Evolutionary conservation across 2,888 invertebrate species (phyloP).

Genomic region (Selenia dentaria): DNA sequence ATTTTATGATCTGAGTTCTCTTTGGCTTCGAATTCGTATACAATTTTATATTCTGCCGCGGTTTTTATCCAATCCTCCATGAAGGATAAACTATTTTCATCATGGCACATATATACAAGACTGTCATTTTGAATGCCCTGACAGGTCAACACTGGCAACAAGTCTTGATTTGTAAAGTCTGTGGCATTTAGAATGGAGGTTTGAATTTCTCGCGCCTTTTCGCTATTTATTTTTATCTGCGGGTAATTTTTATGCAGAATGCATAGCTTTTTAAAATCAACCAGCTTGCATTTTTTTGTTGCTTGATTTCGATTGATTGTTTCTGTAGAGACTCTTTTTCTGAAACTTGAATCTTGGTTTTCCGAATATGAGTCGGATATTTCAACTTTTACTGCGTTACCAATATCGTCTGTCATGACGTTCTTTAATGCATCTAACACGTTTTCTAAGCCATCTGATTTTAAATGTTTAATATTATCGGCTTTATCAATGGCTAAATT

Average conservation of each 20-base stretch:
- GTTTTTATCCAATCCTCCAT: slow-evolving; percentile 8
- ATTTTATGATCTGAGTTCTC: slow-evolving; percentile 31
- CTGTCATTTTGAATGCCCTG: slow-evolving; percentile 54
- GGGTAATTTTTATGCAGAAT: slow-evolving; percentile 37
- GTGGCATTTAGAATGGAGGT: slow-evolving; percentile 40
- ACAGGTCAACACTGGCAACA: slow-evolving; percentile 57
- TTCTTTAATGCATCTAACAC: neutral
- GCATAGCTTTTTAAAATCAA: slow-evolving; percentile 21
- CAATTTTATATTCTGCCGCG: slow-evolving; percentile 3
- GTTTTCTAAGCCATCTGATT: neutral
- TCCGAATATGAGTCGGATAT: neutral
- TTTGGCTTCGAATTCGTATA: neutral
- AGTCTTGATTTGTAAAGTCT: slow-evolving; percentile 22
- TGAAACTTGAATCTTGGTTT: neutral
- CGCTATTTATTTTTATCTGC: slow-evolving; percentile 22
- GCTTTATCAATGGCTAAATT: neutral
- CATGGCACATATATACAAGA: slow-evolving; percentile 55
- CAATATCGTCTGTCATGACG: neutral
- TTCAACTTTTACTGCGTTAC: neutral
- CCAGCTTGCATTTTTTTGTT: slow-evolving; percentile 7
- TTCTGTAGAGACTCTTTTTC: neutral
- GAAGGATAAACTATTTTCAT: slow-evolving; percentile 36
- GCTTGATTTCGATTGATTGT: neutral
- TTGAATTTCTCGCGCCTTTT: slow-evolving; percentile 32
- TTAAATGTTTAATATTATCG: neutral